Percentiles rank a stretch among this genome's conserved stretches.
These are phyloP conservation scores for Eristalinus sepulchralis DNA, from an alignment of 2,888 invertebrate species.

Conservation along the genomic window DNA sequence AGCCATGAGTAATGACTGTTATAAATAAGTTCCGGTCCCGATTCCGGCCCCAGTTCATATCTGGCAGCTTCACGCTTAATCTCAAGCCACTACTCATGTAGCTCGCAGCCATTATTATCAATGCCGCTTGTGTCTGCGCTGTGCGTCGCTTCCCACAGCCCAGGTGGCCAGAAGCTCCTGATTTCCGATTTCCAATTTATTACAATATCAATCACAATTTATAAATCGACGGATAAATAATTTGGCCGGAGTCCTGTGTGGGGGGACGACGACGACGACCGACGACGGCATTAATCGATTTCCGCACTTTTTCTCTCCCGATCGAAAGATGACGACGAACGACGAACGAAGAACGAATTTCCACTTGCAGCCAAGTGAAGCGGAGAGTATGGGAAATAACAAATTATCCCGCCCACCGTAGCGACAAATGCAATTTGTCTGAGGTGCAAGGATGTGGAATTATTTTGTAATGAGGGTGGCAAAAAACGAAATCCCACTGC, in stretches of 20 bases:
- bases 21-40: conserved; percentile 57
- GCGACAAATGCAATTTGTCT: conserved; percentile 71
- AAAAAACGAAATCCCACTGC: conserved; percentile 50
- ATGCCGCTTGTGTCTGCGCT: conserved; percentile 24
- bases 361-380: background rate
- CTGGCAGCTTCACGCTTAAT: conserved; percentile 46
- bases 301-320: conserved; percentile 25
- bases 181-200: conserved; percentile 70
- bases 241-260: conserved; percentile 47
- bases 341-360: conserved; percentile 5
- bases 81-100: conserved; percentile 64
- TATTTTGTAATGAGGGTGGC: conserved; percentile 70
- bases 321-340: conserved; percentile 16
- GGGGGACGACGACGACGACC: background rate
- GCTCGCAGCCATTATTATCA: conserved; percentile 59
- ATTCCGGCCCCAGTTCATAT: background rate
- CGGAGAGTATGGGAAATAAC: conserved; percentile 43
- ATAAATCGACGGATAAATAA: conserved; percentile 68
- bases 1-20: conserved; percentile 60
- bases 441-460: conserved; percentile 71
- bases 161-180: conserved; percentile 35
- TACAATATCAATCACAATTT: conserved; percentile 71
- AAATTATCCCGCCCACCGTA: conserved; percentile 52
- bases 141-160: conserved; percentile 17
- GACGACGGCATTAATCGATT: conserved; percentile 59